Evolutionary conservation across 2,797 vertebrate species (phyloP), one percentile per base, ranked within the genome.

Genomic region (Ctenochaetus hawaiiensis): DNA sequence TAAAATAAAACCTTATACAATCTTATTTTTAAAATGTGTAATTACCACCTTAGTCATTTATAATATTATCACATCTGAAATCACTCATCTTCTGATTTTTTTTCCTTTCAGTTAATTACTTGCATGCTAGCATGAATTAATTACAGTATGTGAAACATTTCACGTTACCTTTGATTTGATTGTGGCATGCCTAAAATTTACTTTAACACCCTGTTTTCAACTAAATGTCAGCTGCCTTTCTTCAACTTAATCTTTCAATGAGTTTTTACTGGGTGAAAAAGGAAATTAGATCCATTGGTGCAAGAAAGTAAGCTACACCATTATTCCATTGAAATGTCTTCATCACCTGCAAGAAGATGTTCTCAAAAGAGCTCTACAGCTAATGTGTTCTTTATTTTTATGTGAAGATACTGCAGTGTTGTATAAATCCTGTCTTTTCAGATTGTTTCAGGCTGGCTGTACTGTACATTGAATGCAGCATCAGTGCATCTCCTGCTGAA

Each of bases 281-380:
- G 41, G 58, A 83, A 61, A 64, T 39, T 70, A 4, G 22, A 67
- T 75, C 64, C 53, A 85, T 71, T 76, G 47, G 53, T 54, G 1
- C 16, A 54, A 23, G 23, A 58, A 72, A 68, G n/a, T 51, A 30
- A 73, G 18, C 34, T 53, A 13, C 44, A 48, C 16, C 54, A 68
- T 76, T 57, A 61, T 67, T 56, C 20, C 3, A 39, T 47, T 64
- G 10, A 60, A 69, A 58, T 62, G 51, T 0, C 48, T 4, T 5
- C 10, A 41, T 14, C 26, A 66, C 68, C 17, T 26, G 0, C 56
- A 56, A 58, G 7, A 5, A 22, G 14, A 49, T 22, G 0, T 17
- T 20, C 56, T 18, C 30, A 2, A 13, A 56, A 49, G 7, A n/a
- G 18, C 8, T 17, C 18, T 5, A 5, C 39, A 39, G 12, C 57